These are phyloP conservation scores for Hippocampus abdominalis DNA, from an alignment of 2,113 vertebrate species.

Conservation along the genomic window DNA sequence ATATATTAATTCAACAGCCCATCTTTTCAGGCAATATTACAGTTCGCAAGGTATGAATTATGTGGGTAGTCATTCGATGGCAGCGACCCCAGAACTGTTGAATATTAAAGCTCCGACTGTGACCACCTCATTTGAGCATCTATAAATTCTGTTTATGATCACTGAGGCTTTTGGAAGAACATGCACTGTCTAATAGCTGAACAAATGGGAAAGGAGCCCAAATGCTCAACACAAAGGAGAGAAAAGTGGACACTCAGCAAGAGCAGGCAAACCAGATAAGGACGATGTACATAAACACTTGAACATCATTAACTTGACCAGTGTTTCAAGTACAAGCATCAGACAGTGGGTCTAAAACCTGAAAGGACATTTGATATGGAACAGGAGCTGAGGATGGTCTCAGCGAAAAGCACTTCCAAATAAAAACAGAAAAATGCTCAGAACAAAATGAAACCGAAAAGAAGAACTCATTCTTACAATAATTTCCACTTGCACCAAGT, in stretches of 20 bases:
- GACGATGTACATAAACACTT: neutral
- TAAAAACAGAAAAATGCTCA: too few species aligned
- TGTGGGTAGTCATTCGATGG: neutral
- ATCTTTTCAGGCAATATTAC: neutral
- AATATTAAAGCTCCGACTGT: neutral
- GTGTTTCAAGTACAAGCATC: neutral
- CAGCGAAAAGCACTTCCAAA: too few species aligned
- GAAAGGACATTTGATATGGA: too few species aligned
- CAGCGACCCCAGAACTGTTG: neutral
- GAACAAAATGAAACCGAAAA: too few species aligned
- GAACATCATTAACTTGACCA: neutral
- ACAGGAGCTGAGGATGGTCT: too few species aligned
- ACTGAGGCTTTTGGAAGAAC: neutral
- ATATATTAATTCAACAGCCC: too few species aligned
- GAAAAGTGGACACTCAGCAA: neutral
- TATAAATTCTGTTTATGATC: neutral
- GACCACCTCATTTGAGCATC: neutral
- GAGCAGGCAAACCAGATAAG: neutral
- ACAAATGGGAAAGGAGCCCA: neutral
- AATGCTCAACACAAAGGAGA: neutral
- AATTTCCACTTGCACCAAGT: too few species aligned
- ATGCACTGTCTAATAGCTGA: neutral
- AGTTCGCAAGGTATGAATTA: neutral
- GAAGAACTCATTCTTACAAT: too few species aligned
- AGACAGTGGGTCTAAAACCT: too few species aligned